Percentiles rank a stretch among this genome's conserved stretches.
Evolutionary conservation across 1,140 invertebrate species (phyloP).

Genomic region (Belonocnema kinseyi): DNA sequence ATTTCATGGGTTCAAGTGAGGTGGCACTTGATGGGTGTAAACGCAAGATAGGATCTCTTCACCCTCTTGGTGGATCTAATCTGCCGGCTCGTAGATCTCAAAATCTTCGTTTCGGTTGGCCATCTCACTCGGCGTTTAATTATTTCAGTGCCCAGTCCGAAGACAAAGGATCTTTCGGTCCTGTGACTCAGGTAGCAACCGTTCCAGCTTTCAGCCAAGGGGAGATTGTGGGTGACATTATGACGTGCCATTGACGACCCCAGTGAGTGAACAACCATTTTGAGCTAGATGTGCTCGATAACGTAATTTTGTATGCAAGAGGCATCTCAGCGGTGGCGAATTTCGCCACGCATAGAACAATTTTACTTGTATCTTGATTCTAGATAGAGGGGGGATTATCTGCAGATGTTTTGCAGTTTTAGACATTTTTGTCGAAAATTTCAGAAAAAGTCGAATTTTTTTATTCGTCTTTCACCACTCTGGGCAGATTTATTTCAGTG

Average conservation of each 20-base stretch:
- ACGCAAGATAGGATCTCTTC: constrained; percentile 56
- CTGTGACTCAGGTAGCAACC: constrained; percentile 39
- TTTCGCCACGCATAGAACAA: no score
- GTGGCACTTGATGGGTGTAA: constrained; percentile 61
- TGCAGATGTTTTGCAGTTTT: no score
- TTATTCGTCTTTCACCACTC: no score
- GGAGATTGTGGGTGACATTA: constrained; percentile 38
- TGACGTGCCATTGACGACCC: constrained; percentile 41
- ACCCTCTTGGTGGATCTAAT: constrained; percentile 48
- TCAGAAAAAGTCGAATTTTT: no score
- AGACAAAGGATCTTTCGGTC: constrained; percentile 45
- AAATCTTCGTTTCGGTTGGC: constrained; percentile 45
- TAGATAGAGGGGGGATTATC: no score
- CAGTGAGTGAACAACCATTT: constrained; percentile 18
- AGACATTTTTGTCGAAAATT: no score
- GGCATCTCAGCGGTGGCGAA: background rate
- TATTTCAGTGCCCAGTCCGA: constrained; percentile 41
- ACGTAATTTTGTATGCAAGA: constrained; percentile 17
- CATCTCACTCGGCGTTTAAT: constrained; percentile 49
- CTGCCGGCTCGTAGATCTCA: constrained; percentile 44
- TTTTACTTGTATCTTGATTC: no score
- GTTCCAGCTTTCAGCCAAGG: constrained; percentile 28
- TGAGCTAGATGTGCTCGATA: constrained; percentile 8
- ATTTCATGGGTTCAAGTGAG: constrained; percentile 53
- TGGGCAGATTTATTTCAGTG: no score